Evolutionary conservation across 1,140 invertebrate genomes (phyloP).

Genomic region (Scaptodrosophila lebanonensis): DNA sequence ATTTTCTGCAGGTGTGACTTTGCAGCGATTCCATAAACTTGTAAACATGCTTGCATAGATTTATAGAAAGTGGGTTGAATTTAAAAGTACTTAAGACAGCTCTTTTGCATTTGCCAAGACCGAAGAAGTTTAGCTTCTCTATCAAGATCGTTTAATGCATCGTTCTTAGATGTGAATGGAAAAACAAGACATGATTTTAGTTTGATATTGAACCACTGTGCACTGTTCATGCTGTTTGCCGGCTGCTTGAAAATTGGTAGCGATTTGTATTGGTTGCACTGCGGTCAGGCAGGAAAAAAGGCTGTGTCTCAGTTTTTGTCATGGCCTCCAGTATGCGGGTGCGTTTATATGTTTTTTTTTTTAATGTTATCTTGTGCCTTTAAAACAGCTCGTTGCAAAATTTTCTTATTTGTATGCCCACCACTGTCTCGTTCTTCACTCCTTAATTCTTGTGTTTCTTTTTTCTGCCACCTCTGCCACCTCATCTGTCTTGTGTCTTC

Average conservation of each 20-base stretch:
- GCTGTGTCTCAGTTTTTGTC: conserved; percentile 23
- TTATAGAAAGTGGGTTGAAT: too few relatives aligned
- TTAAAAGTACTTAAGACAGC: too few relatives aligned
- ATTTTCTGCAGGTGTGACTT: too few relatives aligned
- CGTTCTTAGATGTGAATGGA: too few relatives aligned
- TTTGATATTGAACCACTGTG: conserved; percentile 23
- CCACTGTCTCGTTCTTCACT: too few relatives aligned
- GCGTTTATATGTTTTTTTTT: conserved; percentile 7
- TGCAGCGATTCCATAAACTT: too few relatives aligned
- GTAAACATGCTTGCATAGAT: too few relatives aligned
- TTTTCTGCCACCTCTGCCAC: conserved; percentile 54
- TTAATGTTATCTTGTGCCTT: neutral
- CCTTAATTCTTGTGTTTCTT: too few relatives aligned
- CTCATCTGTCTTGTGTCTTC: conserved; percentile 72
- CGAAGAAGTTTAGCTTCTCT: too few relatives aligned
- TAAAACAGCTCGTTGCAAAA: conserved; percentile 31
- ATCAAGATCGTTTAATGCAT: too few relatives aligned
- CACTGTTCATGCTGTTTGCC: conserved; percentile 22
- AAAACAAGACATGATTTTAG: too few relatives aligned
- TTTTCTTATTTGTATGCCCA: conserved; percentile 67
- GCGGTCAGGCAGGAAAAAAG: conserved; percentile 57
- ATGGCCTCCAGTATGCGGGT: conserved; percentile 17
- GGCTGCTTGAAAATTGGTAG: conserved; percentile 64
- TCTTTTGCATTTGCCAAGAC: too few relatives aligned
- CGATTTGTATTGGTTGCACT: conserved; percentile 65